Evolutionary conservation across 2,113 vertebrate species (phyloP).

Genomic region (Galeopterus variegatus): DNA sequence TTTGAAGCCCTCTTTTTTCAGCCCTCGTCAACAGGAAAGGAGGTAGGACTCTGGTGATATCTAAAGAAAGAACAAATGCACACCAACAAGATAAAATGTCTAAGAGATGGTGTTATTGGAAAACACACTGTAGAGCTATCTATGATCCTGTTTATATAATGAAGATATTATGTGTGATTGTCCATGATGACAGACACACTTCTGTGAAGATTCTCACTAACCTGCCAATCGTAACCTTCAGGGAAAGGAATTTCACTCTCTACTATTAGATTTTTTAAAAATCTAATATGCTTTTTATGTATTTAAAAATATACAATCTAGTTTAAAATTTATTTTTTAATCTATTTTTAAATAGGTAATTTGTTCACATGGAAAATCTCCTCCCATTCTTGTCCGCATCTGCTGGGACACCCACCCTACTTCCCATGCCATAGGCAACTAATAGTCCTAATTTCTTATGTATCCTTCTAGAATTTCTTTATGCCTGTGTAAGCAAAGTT

Average conservation of each 20-base stretch:
- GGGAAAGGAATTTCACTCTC: background rate
- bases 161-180: background rate
- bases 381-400: background rate
- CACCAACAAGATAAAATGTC: background rate
- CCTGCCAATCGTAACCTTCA: background rate
- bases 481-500: background rate
- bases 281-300: background rate
- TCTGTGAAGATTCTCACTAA: background rate
- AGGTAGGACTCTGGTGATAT: background rate
- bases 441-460: background rate
- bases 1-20: background rate
- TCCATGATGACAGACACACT: background rate
- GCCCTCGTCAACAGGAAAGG: background rate
- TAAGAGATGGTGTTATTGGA: background rate
- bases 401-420: background rate
- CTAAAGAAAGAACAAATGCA: background rate
- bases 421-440: background rate
- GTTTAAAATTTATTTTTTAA: slow-evolving; percentile 19
- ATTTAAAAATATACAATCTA: background rate
- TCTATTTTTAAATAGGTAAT: slow-evolving; percentile 37
- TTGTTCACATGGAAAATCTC: background rate
- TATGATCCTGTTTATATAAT: background rate
- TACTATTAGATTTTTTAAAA: background rate
- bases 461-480: slow-evolving; percentile 19
- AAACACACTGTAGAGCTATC: background rate